A percentile compares a stretch with the other conserved stretches of the same genome.
These are phyloP conservation scores for Chaetophractus vellerosus DNA, from an alignment of 2,797 vertebrate species.

Conservation along the genomic window DNA sequence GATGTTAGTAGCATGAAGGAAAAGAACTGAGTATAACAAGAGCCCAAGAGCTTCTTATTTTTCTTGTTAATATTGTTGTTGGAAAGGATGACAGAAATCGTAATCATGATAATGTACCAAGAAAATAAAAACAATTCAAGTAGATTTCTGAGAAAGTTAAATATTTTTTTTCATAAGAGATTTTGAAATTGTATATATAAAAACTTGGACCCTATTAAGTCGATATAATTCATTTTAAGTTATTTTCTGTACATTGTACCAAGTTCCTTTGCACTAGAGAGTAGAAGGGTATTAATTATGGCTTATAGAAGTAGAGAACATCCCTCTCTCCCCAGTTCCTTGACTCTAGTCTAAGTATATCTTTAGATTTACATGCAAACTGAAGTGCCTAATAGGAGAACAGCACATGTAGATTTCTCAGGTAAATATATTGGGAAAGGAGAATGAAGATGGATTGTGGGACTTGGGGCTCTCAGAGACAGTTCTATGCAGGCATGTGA, in stretches of 20 bases:
- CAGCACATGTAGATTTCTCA: not conserved
- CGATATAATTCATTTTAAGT: not conserved
- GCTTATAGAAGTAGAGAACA: not conserved
- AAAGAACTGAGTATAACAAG: not conserved
- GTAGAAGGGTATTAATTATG: not conserved
- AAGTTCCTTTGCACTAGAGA: not conserved
- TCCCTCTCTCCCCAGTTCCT: not conserved
- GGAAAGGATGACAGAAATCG: not conserved
- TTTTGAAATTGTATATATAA: not conserved
- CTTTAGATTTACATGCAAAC: not conserved
- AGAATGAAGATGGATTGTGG: not conserved
- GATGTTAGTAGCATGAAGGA: not conserved
- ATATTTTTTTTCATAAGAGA: not conserved
- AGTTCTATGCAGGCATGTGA: not conserved
- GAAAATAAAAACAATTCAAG: not conserved
- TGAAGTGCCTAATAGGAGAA: not conserved
- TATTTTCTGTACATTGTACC: not conserved
- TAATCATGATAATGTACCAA: not conserved
- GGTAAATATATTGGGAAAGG: not conserved
- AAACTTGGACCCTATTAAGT: not conserved
- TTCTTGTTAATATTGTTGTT: not conserved
- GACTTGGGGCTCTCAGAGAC: not conserved
- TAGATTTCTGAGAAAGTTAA: not conserved
- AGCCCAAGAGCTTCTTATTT: not conserved
- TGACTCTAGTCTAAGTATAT: not conserved